Evolutionary conservation across 1,140 invertebrate genomes (phyloP), one percentile per base, ranked within the genome.

Genomic region (Caenorhabditis inopinata): DNA sequence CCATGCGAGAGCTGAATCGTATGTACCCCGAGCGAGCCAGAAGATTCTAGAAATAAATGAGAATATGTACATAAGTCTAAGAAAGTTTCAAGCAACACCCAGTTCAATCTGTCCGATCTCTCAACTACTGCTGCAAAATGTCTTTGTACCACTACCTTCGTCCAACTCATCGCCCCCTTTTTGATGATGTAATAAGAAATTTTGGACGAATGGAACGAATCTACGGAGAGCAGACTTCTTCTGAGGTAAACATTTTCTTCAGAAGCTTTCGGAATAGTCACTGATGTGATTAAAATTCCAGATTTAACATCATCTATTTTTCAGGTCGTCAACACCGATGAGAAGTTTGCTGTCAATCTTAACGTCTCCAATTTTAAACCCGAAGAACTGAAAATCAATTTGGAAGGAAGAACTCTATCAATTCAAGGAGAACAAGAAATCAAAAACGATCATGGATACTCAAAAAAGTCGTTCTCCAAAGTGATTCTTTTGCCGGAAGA

Each of bases 401-500:
- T 75, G 73, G 73, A 75, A 11, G 73, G 73, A 47, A 25, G 45
- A 47, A 46, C 46, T 7, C 23, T 75, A 27, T n/a, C 73, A 29
- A 48, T 75, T 46, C 42, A 75, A 75, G 73, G 73, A 75, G 73
- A 75, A 27, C 42, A 75, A 46, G 46, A 75, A 47, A n/a, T 46
- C 4, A 48, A 75, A 32, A 48, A 14, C 21, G 73, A 75, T 12
- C 11, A 47, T 75, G 73, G 73, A 75, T 75, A 68, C 32, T 68
- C 58, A 14, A 68, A 68, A n/a, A 68, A 68, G 21, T 79, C 77
- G 7, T 79, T 79, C 45, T 35, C 78, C 18, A 46, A 68, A 16
- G 32, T 29, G 4, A 68, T 58, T 18, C 42, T 74, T 11, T 68
- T 79, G 14, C 78, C 78, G 7, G 78, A 79, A 38, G 78, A 79